These are phyloP conservation scores for Mirounga angustirostris DNA, from an alignment of 2,113 vertebrate species.

Conservation along the genomic window DNA sequence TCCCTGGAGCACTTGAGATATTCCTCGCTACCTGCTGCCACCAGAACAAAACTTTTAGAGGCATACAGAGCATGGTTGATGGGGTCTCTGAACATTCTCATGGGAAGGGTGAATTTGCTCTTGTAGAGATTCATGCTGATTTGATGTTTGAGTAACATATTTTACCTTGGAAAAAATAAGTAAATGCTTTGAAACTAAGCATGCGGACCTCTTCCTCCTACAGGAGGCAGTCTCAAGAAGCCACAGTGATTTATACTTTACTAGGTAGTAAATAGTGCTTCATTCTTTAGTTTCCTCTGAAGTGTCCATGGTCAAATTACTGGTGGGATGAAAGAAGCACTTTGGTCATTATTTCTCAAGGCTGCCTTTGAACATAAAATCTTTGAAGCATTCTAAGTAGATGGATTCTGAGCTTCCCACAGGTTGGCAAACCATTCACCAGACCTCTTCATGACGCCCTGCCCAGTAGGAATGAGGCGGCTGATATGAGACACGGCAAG, in stretches of 20 bases:
- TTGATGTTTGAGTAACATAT: not conserved
- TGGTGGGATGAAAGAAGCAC: not conserved
- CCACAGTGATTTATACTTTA: not conserved
- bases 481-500: not conserved
- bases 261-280: not conserved
- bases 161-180: not conserved
- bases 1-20: not conserved
- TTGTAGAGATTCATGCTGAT: not conserved
- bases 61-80: fast-evolving
- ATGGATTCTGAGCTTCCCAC: not conserved
- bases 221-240: not conserved
- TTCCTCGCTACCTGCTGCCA: not conserved
- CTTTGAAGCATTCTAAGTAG: not conserved
- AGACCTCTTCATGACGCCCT: not conserved
- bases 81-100: not conserved
- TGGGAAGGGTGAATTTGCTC: not conserved
- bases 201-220: not conserved
- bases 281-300: not conserved
- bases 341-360: not conserved
- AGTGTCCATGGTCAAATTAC: not conserved
- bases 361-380: not conserved
- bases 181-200: not conserved
- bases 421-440: not conserved
- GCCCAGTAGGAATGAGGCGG: fast-evolving
- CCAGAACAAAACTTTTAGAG: not conserved